These are phyloP conservation scores for Trachelus tabidus DNA, from an alignment of 2,888 invertebrate species.

Conservation along the genomic window DNA sequence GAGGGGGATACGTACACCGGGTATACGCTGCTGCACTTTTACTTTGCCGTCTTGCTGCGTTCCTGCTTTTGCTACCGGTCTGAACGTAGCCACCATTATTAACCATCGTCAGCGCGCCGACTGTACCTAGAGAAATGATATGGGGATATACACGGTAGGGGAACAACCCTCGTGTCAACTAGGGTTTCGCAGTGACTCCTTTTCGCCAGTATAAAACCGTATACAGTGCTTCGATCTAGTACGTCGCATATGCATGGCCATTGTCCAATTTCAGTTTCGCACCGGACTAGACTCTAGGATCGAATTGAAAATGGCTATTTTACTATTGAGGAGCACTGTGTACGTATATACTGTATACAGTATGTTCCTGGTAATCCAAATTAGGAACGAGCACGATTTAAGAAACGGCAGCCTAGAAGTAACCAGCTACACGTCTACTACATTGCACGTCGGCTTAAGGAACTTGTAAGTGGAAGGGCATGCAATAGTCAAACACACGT, in stretches of 20 bases:
- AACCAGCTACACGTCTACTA: not conserved
- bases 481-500: not conserved
- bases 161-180: conserved; percentile 50
- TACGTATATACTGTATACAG: not conserved
- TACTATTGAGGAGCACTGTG: not conserved
- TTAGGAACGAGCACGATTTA: not conserved
- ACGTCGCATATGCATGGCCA: not conserved
- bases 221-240: not conserved
- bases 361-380: not conserved
- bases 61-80: not conserved
- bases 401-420: not conserved
- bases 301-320: not conserved
- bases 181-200: conserved; percentile 49
- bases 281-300: not conserved
- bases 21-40: not conserved
- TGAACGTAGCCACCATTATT: not conserved
- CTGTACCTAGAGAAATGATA: not conserved
- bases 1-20: not conserved
- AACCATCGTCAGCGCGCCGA: not conserved
- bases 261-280: not conserved
- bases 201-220: not conserved
- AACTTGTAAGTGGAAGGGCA: too few species aligned
- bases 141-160: conserved; percentile 15
- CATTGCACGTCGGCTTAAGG: not conserved
- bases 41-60: not conserved